phyloP scores from a whole-genome alignment of 2,888 invertebrate genomes.

The Pandemis cinnamomeana region DNA sequence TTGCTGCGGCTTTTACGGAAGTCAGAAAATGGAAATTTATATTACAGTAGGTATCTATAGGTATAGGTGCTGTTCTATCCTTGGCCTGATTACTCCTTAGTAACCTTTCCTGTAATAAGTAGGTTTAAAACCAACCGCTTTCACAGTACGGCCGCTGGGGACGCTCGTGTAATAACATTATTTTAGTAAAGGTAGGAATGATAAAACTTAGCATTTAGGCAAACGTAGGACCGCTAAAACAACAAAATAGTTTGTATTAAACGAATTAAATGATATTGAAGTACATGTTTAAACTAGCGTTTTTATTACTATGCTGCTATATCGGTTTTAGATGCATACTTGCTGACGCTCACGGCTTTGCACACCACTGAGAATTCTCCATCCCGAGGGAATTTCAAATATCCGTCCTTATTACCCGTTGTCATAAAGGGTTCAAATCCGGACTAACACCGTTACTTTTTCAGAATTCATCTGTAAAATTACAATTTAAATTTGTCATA shows the following conservation, averaged over 20 bases:
- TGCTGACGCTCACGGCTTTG: no score
- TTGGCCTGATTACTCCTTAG: background rate
- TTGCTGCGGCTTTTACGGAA: slow-evolving; percentile 1
- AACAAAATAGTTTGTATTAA: slow-evolving; percentile 14
- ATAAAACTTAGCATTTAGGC: slow-evolving; percentile 6
- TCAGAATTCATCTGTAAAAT: no score
- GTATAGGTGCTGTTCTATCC: background rate
- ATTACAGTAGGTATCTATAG: background rate
- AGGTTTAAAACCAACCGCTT: slow-evolving; percentile 7
- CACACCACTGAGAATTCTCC: no score
- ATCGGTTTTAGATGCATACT: no score
- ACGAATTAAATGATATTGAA: slow-evolving; percentile 2
- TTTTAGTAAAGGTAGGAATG: background rate
- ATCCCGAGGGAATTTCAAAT: no score
- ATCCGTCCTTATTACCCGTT: no score
- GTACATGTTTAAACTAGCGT: background rate
- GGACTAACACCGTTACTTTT: no score
- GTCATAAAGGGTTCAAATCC: no score
- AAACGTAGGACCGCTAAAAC: slow-evolving; percentile 1
- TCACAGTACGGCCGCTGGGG: slow-evolving; percentile 4
- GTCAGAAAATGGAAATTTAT: background rate
- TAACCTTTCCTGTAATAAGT: background rate
- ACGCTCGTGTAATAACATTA: slow-evolving; percentile 9
- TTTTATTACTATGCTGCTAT: background rate
- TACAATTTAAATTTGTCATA: background rate